Conservation (phyloP, 2,888 invertebrate genomes). For the Nasonia oneida region DNA sequence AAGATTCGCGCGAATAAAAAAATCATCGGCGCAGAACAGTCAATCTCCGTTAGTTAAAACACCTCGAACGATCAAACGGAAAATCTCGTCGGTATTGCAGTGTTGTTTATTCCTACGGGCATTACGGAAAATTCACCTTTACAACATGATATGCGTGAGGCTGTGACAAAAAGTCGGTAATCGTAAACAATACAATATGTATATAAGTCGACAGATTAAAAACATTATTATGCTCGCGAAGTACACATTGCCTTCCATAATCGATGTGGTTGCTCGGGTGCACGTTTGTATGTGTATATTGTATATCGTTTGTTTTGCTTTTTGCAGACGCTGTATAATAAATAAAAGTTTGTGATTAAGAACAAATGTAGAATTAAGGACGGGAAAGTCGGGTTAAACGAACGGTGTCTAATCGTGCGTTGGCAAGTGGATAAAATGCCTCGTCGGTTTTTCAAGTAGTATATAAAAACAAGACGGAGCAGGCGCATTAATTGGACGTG, state of each 20-base stretch:
- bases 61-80: conserved; percentile 54
- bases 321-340: conserved; percentile 52
- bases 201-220: not conserved
- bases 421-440: conserved; percentile 63
- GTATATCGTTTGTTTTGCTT: conserved; percentile 19
- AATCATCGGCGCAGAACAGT: conserved; percentile 55
- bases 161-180: conserved; percentile 40
- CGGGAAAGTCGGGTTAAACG: conserved; percentile 49
- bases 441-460: conserved; percentile 65
- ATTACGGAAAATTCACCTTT: conserved; percentile 44
- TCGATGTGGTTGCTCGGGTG: conserved; percentile 40
- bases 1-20: conserved; percentile 47
- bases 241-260: conserved; percentile 38
- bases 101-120: conserved; percentile 18
- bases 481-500: conserved; percentile 61
- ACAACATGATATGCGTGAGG: conserved; percentile 44
- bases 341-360: conserved; percentile 48
- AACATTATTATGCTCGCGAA: conserved; percentile 38
- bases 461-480: conserved; percentile 64
- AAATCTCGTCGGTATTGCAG: conserved; percentile 47
- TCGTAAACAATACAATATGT: conserved; percentile 37
- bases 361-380: conserved; percentile 39
- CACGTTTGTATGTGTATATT: conserved; percentile 1
- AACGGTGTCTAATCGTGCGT: conserved; percentile 51
- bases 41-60: conserved; percentile 57